phyloP scores from a whole-genome alignment of 1,140 invertebrate genomes.

The Drosophila truncata region DNA sequence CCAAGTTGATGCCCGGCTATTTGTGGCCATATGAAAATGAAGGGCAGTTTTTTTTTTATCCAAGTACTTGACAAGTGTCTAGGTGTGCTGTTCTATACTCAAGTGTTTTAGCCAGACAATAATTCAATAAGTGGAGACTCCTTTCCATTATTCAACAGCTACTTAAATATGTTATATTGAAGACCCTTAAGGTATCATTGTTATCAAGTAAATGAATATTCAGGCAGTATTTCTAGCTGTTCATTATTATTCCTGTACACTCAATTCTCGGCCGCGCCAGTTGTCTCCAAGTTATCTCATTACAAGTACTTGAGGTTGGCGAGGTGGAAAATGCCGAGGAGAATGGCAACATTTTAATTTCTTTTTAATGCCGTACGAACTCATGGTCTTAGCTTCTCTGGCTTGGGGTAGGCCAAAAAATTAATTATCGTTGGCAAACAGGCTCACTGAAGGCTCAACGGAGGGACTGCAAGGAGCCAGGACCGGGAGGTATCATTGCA shows the following conservation, averaged over 20 bases:
- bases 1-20: constrained; percentile 60
- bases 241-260: constrained; percentile 33
- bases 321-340: constrained; percentile 37
- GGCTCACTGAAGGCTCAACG: constrained; percentile 6
- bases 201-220: constrained; percentile 22
- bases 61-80: constrained; percentile 31
- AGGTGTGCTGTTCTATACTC: neutral
- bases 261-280: constrained; percentile 16
- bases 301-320: constrained; percentile 35
- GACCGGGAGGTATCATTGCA: constrained; percentile 49
- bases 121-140: neutral
- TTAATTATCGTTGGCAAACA: constrained; percentile 79
- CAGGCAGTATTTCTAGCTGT: neutral
- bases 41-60: constrained; percentile 55
- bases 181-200: neutral
- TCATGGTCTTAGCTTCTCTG: constrained; percentile 55
- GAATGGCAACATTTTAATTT: constrained; percentile 66
- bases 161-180: neutral
- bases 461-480: constrained; percentile 1
- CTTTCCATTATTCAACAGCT: neutral
- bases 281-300: constrained; percentile 50
- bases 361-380: constrained; percentile 76
- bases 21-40: constrained; percentile 64
- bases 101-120: constrained; percentile 1
- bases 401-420: constrained; percentile 62